Evolutionary conservation across 2,888 invertebrate species (phyloP), one percentile per base, ranked within the genome.

Genomic region (Lacanobia oleracea): DNA sequence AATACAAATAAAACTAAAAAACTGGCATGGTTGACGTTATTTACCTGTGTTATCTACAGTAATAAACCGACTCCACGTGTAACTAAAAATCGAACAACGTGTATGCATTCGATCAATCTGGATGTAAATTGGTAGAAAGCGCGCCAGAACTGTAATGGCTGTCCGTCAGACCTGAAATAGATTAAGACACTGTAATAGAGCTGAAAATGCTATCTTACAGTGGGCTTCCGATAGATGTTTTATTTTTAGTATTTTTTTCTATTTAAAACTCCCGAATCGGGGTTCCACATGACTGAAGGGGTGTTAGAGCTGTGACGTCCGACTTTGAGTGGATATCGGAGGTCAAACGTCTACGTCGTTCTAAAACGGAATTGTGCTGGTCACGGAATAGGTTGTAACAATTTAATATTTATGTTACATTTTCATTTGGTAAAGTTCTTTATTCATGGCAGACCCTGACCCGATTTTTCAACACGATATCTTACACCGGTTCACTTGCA

Each of bases 181-280:
- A 76, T 51, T 21, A 50, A 65, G 64, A 61, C 45, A 27, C 37
- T 33, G 37, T 33, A 56, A 40, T 27, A 61, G 54, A 56, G 27
- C 21, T 50, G 21, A 60, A 77, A 67, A 77, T 73, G n/a, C n/a
- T n/a, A 53, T 64, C 48, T 56, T 66, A n/a, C 21, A 23, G 40
- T 43, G 45, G 60, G 48, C 40, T 56, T 48, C 40, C 72, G 62
- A 65, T 48, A 40, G 16, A 33, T 56, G 48, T 43, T 57, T 65
- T 77, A 77, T 77, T 74, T 77, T 73, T 73, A 51, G 67, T n/a
- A 21, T 60, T 54, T 64, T 27, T 75, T 63, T 60, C 43, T 63
- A 72, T 77, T 73, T 50, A 50, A 27, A 60, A 64, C 50, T 54
- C 53, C 48, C 43, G 21, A 64, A 75, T 61, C 37, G 16, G 48